Base-by-base conservation (phyloP, 2,113 vertebrate species). In the Mellivora capensis region DNA sequence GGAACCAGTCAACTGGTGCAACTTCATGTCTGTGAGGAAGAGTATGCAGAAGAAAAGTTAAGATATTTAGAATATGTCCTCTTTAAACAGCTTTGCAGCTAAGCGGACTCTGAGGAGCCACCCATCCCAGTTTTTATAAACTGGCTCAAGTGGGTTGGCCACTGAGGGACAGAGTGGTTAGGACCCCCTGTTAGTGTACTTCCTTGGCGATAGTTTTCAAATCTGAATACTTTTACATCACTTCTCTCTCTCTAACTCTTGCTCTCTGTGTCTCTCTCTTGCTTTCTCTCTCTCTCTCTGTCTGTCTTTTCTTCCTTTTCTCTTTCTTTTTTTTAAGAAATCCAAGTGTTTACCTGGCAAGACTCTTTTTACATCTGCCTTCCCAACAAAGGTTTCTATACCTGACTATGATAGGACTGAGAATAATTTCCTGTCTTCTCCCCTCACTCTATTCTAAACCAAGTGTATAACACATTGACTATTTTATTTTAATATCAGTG, bases 401-500 rank as follows among this genome's bases (percentile, higher is more conserved):
- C 13, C 74, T 71, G 62, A n/a, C 6, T 83, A 62, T 3, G 77
- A 54, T 27, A 37, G 25, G 7, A 54, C 31, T 86, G 47, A 91
- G 54, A 91, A 90, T 52, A 83, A 95, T 87, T 71, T 87, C 42
- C 29, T 87, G 2, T 39, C 12, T 72, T 71, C 17, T 86, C 15
- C 11, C 10, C 1, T 71, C 8, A 88, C 14, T 85, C 15, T 93
- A 44, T 87, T 23, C 27, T 42, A 94, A 93, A 14, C 8, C 29
- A 87, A 92, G 27, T 15, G 82, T 0, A 76, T 6, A 82, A 18
- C 27, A 81, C 52, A 67, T 20, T 64, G 17, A 90, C 81, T 13
- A 29, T 44, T 72, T 94, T 94, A 57, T 97, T 96, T 21, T 72
- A 25, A 25, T 64, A 15, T 13, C 80, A 76, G 13, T 87, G 8